Evolutionary conservation across 2,113 vertebrate species (phyloP), one percentile per base, ranked within the genome.

Genomic region (Oryzias woworae): DNA sequence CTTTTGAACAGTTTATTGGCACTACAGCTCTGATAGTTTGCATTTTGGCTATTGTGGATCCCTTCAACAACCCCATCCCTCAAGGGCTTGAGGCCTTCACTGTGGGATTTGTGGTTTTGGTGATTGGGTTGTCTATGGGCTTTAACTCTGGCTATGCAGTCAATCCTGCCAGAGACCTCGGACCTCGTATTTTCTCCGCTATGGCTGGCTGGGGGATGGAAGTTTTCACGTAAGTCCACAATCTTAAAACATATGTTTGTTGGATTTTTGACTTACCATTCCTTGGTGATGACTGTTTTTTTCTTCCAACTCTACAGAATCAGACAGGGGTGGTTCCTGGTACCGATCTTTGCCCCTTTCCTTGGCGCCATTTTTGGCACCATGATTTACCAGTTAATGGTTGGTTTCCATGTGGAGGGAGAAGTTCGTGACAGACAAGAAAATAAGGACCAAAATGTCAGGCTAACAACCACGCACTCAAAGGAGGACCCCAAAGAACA

Each of bases 141-240:
- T 97, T 98, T 84, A 99, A 99, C 85, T 98, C 95, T 1, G 97
- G 97, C 51, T 99, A 99, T 0, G 97, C 97, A 0, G 95, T 99
- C 62, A 99, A 99, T 79, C 97, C 97, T 8, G 97, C 97, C 71
- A 94, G 97, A 82, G 97, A 99, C 83, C 88, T 99, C 0, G 97
- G 97, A 2, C 97, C 97, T 57, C 96, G 97, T 42, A 85, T 98
- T 66, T 98, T 99, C 84, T 96, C 97, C 0, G 81, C 97, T 20
- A 71, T 99, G 0, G 95, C 97, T 10, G 97, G 97, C 31, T 99
- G 96, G 95, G 97, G 97, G 12, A 1, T 44, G 0, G 86, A 92
- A 1, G 97, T 98, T 58, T 99, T 98, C 86, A 93, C 83, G 97
- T 99, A 91, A 94, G 95, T 87, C 5, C 17, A 41, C 16, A 46